Evolutionary conservation across 2,797 vertebrate genomes (phyloP).

Genomic region (Bovichtus diacanthus): DNA sequence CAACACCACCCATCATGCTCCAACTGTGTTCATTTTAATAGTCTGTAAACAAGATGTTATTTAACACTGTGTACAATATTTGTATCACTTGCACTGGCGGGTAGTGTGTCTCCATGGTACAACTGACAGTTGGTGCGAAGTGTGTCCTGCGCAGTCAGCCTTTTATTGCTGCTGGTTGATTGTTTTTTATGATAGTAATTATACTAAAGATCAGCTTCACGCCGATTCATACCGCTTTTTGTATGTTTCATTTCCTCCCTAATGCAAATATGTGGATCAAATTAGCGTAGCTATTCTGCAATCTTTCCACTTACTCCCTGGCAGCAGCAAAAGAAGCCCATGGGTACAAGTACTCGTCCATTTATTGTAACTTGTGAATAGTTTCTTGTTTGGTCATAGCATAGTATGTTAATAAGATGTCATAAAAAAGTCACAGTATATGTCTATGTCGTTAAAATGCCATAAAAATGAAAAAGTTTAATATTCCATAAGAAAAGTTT

Average conservation of each 20-base stretch:
- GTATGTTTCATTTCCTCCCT: background rate
- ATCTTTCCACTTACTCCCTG: background rate
- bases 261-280: background rate
- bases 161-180: background rate
- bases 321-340: background rate
- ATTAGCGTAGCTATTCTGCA: background rate
- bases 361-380: background rate
- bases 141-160: background rate
- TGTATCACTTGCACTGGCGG: too few relatives aligned
- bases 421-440: too few relatives aligned
- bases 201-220: background rate
- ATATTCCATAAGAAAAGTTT: too few relatives aligned
- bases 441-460: too few relatives aligned
- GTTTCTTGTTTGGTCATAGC: conserved; percentile 4
- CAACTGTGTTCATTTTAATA: background rate
- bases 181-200: background rate
- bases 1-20: background rate
- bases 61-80: background rate
- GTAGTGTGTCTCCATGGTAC: too few relatives aligned
- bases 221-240: background rate
- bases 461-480: too few relatives aligned
- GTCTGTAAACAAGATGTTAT: background rate
- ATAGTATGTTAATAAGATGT: background rate
- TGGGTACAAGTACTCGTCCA: background rate
- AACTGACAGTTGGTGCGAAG: background rate